These are phyloP conservation scores for Pseudocheirus occidentalis DNA, from an alignment of 2,797 vertebrate genomes.

Conservation along the genomic window DNA sequence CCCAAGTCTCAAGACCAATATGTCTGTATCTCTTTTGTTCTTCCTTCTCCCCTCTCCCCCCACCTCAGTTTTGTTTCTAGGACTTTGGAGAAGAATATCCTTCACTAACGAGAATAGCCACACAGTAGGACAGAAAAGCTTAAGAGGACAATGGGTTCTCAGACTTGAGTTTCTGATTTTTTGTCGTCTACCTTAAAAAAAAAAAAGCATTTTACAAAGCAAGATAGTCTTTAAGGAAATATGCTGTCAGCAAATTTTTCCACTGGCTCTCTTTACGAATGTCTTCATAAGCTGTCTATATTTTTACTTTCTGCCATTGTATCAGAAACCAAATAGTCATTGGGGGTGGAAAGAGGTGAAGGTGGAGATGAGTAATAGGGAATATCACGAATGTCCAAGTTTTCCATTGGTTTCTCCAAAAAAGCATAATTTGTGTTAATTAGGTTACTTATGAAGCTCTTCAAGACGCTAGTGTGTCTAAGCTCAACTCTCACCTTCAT, in stretches of 20 bases:
- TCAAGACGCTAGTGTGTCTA: neutral
- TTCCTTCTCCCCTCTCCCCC: neutral
- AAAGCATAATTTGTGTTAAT: neutral
- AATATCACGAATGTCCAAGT: fast-evolving
- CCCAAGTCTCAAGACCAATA: neutral
- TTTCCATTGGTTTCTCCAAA: neutral
- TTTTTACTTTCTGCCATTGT: neutral
- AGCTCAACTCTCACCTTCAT: neutral
- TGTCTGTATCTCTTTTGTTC: neutral
- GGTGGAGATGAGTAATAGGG: neutral
- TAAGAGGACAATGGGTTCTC: neutral
- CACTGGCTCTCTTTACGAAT: neutral
- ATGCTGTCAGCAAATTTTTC: neutral
- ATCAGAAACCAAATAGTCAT: neutral
- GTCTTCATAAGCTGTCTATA: neutral
- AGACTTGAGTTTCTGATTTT: neutral
- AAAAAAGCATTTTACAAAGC: neutral
- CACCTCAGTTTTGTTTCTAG: neutral
- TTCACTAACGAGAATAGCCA: neutral
- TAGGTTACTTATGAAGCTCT: neutral
- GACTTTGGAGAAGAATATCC: neutral
- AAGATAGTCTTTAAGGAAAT: neutral
- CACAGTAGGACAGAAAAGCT: neutral
- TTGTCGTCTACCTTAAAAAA: neutral
- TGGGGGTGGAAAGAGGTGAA: neutral